phyloP scores from a whole-genome alignment of 1,140 invertebrate species.

The Drosophila bifasciata region DNA sequence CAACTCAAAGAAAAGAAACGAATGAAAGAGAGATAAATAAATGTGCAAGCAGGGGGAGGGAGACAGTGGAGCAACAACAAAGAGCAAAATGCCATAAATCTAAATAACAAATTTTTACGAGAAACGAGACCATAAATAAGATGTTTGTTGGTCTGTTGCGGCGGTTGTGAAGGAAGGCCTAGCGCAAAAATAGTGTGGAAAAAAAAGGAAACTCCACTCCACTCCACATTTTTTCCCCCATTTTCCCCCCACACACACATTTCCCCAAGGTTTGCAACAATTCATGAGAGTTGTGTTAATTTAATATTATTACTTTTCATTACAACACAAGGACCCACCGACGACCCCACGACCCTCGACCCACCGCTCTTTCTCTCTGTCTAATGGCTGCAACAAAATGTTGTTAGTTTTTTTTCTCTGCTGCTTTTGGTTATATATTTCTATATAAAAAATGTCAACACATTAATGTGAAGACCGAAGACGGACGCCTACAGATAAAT shows the following conservation, averaged over 20 bases:
- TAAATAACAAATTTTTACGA: slow-evolving; percentile 83
- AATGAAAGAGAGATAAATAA: slow-evolving; percentile 73
- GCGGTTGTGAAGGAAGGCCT: slow-evolving; percentile 29
- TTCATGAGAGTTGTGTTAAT: slow-evolving; percentile 80
- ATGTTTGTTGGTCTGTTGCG: slow-evolving; percentile 51
- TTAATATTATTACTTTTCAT: slow-evolving; percentile 83
- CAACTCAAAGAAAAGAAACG: slow-evolving; percentile 23
- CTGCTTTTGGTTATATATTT: slow-evolving; percentile 30
- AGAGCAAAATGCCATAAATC: slow-evolving; percentile 80
- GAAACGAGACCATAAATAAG: slow-evolving; percentile 81
- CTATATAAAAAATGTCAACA: slow-evolving; percentile 63
- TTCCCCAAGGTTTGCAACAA: slow-evolving; percentile 57
- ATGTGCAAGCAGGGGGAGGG: slow-evolving; percentile 46
- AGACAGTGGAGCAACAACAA: slow-evolving; percentile 68
- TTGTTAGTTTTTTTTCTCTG: slow-evolving; percentile 31
- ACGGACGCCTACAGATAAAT: slow-evolving; percentile 32
- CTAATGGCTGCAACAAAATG: slow-evolving; percentile 16
- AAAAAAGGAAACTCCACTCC: slow-evolving; percentile 25
- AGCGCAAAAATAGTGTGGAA: slow-evolving; percentile 51
- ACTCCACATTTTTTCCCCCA: slow-evolving; percentile 17
- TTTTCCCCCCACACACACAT: slow-evolving; percentile 4
- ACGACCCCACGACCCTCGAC: slow-evolving; percentile 4
- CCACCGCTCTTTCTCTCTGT: slow-evolving; percentile 7
- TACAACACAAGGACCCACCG: slow-evolving; percentile 46
- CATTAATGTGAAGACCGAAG: slow-evolving; percentile 58